Conservation (phyloP, 2,888 invertebrate genomes). For the Brachyopa scutellaris region DNA sequence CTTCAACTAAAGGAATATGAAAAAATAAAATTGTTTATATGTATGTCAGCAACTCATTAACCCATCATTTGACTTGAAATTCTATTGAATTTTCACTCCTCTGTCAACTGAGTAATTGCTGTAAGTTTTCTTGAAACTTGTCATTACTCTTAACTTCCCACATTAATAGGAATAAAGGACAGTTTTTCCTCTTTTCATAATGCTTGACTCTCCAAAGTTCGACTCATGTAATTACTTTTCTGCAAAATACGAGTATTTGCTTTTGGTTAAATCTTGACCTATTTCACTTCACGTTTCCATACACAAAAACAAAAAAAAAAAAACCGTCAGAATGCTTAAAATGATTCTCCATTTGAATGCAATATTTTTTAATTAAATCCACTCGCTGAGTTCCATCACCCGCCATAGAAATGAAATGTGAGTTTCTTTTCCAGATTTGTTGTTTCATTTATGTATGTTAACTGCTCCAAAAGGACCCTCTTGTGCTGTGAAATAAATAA, state of each 20-base stretch:
- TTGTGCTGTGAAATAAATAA: slow-evolving; percentile 44
- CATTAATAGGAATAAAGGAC: background rate
- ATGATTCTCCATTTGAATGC: slow-evolving; percentile 50
- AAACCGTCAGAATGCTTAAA: slow-evolving; percentile 14
- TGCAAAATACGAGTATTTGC: slow-evolving; percentile 8
- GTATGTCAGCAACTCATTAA: no score
- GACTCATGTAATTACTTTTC: slow-evolving; percentile 23
- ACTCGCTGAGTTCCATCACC: slow-evolving; percentile 24
- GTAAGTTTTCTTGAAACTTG: background rate
- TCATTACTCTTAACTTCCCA: background rate
- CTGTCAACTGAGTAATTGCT: background rate
- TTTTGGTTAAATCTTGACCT: slow-evolving; percentile 53
- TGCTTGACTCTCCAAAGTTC: slow-evolving; percentile 1
- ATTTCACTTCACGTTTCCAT: slow-evolving; percentile 6
- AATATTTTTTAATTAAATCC: slow-evolving; percentile 53
- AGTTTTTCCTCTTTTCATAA: background rate
- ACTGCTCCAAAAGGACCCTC: slow-evolving; percentile 5
- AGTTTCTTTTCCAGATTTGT: slow-evolving; percentile 3
- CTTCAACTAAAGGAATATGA: no score
- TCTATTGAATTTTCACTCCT: background rate
- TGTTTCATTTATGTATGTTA: slow-evolving; percentile 1
- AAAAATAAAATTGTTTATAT: no score
- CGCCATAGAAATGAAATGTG: slow-evolving; percentile 32
- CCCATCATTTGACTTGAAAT: background rate
- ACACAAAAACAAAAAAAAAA: slow-evolving; percentile 8